Base-by-base conservation (phyloP, 2,113 vertebrate species). In the Thymallus thymallus region DNA sequence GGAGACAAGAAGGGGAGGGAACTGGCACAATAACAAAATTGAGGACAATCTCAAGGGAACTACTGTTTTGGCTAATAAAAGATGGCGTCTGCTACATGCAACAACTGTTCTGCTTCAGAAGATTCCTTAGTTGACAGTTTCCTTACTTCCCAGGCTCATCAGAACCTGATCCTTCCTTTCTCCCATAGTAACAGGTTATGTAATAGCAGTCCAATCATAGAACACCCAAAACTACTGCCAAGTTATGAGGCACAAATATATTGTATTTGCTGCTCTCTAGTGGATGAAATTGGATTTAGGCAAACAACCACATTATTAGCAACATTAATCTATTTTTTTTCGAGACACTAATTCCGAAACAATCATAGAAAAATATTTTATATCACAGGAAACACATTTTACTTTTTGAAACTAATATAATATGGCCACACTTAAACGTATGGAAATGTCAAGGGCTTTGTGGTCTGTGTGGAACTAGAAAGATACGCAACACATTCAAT, bases 191-290 rank as follows among this genome's bases (percentile, higher is more conserved):
- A 51, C 46, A 16, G 46, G 16, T 51, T 16, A 51, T 18, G 46
- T 51, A 51, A 51, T 51, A 51, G 46, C 16, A 51, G 46, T 4
- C 12, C 46, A 51, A 16, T 16, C 46, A 51, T 51, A 14, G 5
- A 18, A 4, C 1, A 32, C 6, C 35, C 2, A 0, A 2, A 3
- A n/a, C 9, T 67, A 5, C 12, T 46, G 22, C 16, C 12, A 56
- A 26, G 20, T 24, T 1, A 48, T 46, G 29, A 30, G 30, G n/a
- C 26, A 4, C 30, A 0, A 71, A 30, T 46, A 20, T 35, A 18
- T n/a, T 82, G 68, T 10, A 48, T 79, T 1, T 6, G 73, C 23
- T 1, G 80, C 84, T 62, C 80, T 24, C 84, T 80, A 48, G 79
- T 81, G 86, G 82, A 0, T 71, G 2, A 2, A 74, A 5, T 1